Percentiles rank a stretch among this genome's conserved stretches.
Evolutionary conservation across 2,797 vertebrate species (phyloP).

Genomic region (Parauchenoglanis ngamensis): DNA sequence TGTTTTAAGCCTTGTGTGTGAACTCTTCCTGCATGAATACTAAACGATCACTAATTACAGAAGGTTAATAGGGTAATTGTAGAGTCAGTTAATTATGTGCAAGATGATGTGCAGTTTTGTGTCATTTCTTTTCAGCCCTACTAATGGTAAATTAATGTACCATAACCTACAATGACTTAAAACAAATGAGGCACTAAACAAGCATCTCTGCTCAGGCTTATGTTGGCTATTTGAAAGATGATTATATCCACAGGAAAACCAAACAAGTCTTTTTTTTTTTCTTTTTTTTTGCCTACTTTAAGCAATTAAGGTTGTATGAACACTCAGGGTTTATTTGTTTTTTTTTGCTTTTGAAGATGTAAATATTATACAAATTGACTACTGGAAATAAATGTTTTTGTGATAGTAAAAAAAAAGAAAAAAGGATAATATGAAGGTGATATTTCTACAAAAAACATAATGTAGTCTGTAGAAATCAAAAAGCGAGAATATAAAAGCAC

Average conservation of each 20-base stretch:
- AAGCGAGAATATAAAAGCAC: not conserved
- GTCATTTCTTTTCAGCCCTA: not conserved
- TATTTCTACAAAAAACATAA: not conserved
- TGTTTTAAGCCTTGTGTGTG: not conserved
- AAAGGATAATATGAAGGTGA: not conserved
- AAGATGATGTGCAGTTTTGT: not conserved
- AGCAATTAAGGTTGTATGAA: not conserved
- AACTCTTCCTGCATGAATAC: not conserved
- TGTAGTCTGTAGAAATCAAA: not conserved
- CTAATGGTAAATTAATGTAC: not conserved
- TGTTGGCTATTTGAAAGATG: not conserved
- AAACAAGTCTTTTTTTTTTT: not conserved
- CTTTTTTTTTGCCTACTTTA: not conserved
- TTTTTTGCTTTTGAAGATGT: not conserved
- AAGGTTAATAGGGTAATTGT: not conserved
- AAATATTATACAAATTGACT: not conserved
- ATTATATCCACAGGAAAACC: not conserved
- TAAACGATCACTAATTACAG: not conserved
- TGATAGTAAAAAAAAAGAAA: not conserved
- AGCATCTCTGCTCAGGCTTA: not conserved
- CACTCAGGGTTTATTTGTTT: not conserved
- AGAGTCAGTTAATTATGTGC: not conserved
- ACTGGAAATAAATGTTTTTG: not conserved
- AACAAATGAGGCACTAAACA: constrained; percentile 13
- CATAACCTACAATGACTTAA: not conserved